Percentiles rank a stretch among this genome's conserved stretches.
Conservation (phyloP, 1,140 invertebrate genomes). For the Lucilia cuprina region DNA sequence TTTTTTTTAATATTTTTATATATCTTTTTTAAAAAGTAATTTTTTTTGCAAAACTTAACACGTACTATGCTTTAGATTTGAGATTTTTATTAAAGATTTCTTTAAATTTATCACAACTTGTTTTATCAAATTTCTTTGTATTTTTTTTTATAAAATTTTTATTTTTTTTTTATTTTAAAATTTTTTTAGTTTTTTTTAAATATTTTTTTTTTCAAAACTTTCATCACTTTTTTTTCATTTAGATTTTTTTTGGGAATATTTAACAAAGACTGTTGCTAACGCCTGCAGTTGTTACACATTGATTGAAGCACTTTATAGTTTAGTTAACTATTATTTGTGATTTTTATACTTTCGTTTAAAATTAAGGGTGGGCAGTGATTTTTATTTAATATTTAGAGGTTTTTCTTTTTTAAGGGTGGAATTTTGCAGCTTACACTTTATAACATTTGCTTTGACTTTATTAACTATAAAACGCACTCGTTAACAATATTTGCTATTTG, state of each 20-base stretch:
- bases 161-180: too few species aligned
- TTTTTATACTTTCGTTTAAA: neutral
- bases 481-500: neutral
- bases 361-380: neutral
- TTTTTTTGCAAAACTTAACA: too few species aligned
- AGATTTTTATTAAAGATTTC: too few species aligned
- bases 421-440: too few species aligned
- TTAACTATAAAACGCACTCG: neutral
- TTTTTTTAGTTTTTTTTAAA: too few species aligned
- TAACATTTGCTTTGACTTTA: neutral
- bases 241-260: neutral
- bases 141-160: too few species aligned
- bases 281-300: slow-evolving; percentile 42
- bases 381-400: neutral
- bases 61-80: too few species aligned
- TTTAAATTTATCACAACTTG: too few species aligned
- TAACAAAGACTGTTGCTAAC: slow-evolving; percentile 42
- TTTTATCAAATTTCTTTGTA: too few species aligned
- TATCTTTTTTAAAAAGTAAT: too few species aligned
- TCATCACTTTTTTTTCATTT: neutral
- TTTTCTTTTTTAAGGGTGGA: neutral
- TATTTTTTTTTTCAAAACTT: too few species aligned
- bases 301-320: slow-evolving; percentile 35
- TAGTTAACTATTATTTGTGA: neutral
- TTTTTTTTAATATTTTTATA: too few species aligned